phyloP scores from a whole-genome alignment of 1,140 invertebrate genomes.

The Frieseomelitta varia region DNA sequence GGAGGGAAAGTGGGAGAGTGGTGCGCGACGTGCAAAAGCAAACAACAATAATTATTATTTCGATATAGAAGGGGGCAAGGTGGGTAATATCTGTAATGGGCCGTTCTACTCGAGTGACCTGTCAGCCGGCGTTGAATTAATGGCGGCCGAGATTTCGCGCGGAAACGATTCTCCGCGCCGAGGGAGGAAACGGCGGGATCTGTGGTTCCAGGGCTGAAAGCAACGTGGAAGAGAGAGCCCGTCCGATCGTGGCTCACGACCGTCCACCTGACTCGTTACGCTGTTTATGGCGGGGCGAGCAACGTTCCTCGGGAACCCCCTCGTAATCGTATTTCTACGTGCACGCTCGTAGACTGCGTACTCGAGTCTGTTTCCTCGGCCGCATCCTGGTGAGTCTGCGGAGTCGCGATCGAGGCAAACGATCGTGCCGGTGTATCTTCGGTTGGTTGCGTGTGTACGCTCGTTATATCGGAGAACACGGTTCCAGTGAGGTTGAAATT shows the following conservation, averaged over 20 bases:
- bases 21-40: constrained; percentile 71
- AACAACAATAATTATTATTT: constrained; percentile 82
- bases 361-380: neutral
- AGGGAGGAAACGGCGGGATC: constrained; percentile 7
- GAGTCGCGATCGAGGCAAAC: constrained; percentile 9
- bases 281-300: constrained; percentile 10
- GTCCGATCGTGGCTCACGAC: constrained; percentile 53
- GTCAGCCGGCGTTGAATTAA: constrained; percentile 77
- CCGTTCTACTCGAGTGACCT: constrained; percentile 80
- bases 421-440: neutral
- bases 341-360: constrained; percentile 22
- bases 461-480: no score
- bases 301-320: neutral
- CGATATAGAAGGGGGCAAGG: constrained; percentile 72
- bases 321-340: constrained; percentile 51
- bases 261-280: constrained; percentile 33
- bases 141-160: constrained; percentile 79
- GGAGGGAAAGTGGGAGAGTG: constrained; percentile 37
- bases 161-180: constrained; percentile 47
- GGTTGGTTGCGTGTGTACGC: neutral
- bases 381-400: neutral
- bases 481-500: neutral
- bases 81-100: constrained; percentile 78
- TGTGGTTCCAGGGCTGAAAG: neutral
- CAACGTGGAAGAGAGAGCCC: constrained; percentile 19